These are phyloP conservation scores for Eriosoma lanigerum DNA, from an alignment of 1,140 invertebrate species.

Conservation along the genomic window DNA sequence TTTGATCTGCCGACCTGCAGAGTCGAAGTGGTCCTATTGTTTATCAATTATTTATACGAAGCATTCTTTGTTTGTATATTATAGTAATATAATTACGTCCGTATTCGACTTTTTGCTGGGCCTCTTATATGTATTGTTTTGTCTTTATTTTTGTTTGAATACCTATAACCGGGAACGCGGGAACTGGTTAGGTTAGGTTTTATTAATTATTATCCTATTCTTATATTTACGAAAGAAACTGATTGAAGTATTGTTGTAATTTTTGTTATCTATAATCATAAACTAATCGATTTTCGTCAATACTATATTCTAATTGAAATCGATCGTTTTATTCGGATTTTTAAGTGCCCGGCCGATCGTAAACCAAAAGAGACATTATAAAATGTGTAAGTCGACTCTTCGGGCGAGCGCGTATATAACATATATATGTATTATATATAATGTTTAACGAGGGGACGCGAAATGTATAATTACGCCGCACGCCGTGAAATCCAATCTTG, in stretches of 20 bases:
- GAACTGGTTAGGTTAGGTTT: too few species aligned
- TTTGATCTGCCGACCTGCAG: conserved; percentile 12
- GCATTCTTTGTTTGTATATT: neutral
- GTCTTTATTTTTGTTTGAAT: too few species aligned
- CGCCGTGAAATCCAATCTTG: conserved; percentile 43
- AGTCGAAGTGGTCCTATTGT: neutral
- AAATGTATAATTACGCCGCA: conserved; percentile 41
- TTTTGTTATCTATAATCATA: too few species aligned
- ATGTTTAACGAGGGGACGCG: conserved; percentile 8
- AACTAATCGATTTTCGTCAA: too few species aligned
- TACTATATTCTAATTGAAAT: too few species aligned
- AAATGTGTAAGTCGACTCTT: neutral
- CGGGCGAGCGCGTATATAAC: neutral
- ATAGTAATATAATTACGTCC: neutral
- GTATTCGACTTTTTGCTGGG: neutral
- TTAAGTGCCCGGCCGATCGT: too few species aligned
- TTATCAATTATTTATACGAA: conserved; percentile 21
- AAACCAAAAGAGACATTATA: neutral
- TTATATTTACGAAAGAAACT: too few species aligned
- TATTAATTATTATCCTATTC: too few species aligned
- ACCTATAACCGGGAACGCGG: too few species aligned
- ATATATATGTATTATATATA: neutral
- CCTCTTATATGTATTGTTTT: too few species aligned
- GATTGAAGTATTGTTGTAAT: too few species aligned
- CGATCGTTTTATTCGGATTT: too few species aligned